Evolutionary conservation across 2,797 vertebrate species (phyloP).

Genomic region (Alca torda): DNA sequence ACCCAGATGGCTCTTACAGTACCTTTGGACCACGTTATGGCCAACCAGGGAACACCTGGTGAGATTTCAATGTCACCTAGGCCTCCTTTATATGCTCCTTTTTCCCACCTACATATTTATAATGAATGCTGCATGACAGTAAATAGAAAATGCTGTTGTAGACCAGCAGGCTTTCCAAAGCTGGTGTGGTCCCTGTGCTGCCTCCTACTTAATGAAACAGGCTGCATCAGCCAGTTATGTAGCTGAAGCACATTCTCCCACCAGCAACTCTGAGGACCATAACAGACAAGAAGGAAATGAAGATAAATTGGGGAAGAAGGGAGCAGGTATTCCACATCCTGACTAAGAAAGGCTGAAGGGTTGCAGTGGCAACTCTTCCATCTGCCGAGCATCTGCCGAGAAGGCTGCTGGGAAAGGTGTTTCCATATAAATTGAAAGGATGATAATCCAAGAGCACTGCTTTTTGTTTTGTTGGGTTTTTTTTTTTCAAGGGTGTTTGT

Average conservation of each 20-base stretch:
- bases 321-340: background rate
- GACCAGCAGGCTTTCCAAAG: background rate
- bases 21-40: constrained; percentile 81
- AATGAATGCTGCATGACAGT: background rate
- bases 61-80: constrained; percentile 32
- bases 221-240: background rate
- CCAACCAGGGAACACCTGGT: constrained; percentile 86
- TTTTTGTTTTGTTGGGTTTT: background rate
- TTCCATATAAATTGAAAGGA: background rate
- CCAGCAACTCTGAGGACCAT: background rate
- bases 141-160: background rate
- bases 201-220: background rate
- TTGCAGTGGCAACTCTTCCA: background rate
- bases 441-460: background rate
- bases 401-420: background rate
- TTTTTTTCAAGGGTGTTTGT: background rate
- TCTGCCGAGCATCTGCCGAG: background rate
- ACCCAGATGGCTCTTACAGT: constrained; percentile 88
- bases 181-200: background rate
- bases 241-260: background rate
- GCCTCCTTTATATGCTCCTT: background rate
- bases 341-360: background rate
- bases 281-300: background rate
- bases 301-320: background rate
- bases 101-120: background rate